Evolutionary conservation across 2,888 invertebrate genomes (phyloP).

Genomic region (Dysmachus trigonus): DNA sequence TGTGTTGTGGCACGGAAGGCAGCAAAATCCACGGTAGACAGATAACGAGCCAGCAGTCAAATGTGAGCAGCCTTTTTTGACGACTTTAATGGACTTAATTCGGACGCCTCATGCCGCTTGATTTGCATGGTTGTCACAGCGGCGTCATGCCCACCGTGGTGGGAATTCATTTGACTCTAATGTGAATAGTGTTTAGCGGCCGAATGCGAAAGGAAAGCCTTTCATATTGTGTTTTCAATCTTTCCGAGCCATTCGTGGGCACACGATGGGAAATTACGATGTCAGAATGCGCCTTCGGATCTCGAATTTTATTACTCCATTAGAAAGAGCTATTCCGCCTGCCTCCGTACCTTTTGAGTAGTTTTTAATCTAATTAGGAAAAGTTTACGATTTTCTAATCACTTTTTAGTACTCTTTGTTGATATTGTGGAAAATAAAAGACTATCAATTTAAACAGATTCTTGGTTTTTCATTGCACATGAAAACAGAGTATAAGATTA

Average conservation of each 20-base stretch:
- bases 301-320: not conserved
- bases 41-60: not conserved
- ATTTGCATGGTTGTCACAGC: conserved; percentile 3
- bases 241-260: not conserved
- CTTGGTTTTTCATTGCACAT: not conserved
- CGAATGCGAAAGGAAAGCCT: not conserved
- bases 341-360: not conserved
- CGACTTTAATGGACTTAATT: not conserved
- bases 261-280: not conserved
- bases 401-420: not conserved
- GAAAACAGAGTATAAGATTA: not conserved
- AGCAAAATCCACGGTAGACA: not conserved
- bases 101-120: not conserved
- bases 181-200: not conserved
- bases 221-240: not conserved
- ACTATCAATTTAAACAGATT: not conserved
- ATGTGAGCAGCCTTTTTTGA: not conserved
- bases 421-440: not conserved
- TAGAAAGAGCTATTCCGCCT: not conserved
- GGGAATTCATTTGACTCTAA: not conserved
- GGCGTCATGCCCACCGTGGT: not conserved
- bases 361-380: not conserved
- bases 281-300: not conserved
- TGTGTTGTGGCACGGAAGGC: not conserved
- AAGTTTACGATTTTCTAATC: not conserved